Conservation (phyloP, 64 coral and sea anemone species). For the Actinia tenebrosa region DNA sequence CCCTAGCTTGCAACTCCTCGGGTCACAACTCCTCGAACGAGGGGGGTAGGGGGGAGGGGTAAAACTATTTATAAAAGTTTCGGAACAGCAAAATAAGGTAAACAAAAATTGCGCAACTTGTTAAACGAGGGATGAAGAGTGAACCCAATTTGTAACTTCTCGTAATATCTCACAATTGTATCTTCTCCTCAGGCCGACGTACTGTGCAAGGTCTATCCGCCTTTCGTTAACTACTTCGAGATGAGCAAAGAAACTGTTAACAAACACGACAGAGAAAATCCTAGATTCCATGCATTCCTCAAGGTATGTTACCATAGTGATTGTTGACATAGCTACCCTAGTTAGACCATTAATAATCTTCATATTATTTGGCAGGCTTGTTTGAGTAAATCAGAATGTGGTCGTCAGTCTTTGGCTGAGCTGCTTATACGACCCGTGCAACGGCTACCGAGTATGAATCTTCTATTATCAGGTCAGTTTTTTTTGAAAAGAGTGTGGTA, state of each 20-base stretch:
- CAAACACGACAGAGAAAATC: conserved; percentile 73
- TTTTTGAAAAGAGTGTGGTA: too few species aligned
- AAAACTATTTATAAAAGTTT: too few species aligned
- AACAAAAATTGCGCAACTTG: too few species aligned
- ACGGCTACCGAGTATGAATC: conserved; percentile 95
- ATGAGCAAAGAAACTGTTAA: conserved; percentile 95
- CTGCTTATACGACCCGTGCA: conserved; percentile 95
- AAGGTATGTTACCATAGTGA: conserved; percentile 56
- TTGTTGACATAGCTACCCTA: background rate
- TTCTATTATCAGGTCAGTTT: conserved; percentile 65
- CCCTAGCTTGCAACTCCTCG: too few species aligned
- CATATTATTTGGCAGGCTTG: conserved; percentile 61
- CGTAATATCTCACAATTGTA: background rate
- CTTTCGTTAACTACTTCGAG: conserved; percentile 98
- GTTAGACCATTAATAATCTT: background rate
- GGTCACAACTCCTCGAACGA: too few species aligned
- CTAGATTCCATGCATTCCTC: conserved; percentile 91
- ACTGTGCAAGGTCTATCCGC: conserved; percentile 90
- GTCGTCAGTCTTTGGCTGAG: conserved; percentile 79
- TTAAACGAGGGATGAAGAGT: too few species aligned
- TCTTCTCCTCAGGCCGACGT: conserved; percentile 67
- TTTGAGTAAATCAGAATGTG: conserved; percentile 92
- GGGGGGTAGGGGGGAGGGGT: too few species aligned
- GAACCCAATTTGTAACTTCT: too few species aligned
- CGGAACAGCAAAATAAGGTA: too few species aligned